Evolutionary conservation across 30 jellyfish, hydroid and myxozoan genomes (phyloP).

Genomic region (Phacellophora camtschatica): DNA sequence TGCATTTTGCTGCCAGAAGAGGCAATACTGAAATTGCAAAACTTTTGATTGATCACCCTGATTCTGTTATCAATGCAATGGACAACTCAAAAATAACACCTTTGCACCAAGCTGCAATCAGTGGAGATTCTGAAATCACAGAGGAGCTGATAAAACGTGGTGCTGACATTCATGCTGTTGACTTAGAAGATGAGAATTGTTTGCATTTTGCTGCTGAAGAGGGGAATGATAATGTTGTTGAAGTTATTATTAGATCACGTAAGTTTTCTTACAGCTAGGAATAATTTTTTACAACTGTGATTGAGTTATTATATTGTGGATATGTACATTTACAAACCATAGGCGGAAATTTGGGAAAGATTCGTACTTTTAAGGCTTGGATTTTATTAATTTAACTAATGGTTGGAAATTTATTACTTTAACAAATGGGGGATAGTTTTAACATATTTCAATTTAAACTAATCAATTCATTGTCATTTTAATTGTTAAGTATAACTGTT

Average conservation of each 20-base stretch:
- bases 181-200: slow-evolving; percentile 76
- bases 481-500: no score
- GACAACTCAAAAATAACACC: slow-evolving; percentile 80
- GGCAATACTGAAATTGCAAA: slow-evolving; percentile 80
- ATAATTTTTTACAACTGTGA: no score
- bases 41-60: slow-evolving; percentile 48
- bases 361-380: no score
- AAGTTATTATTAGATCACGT: slow-evolving; percentile 57
- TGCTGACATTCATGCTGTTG: slow-evolving; percentile 69
- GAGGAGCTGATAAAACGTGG: slow-evolving; percentile 59
- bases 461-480: no score
- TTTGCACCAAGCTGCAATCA: slow-evolving; percentile 78
- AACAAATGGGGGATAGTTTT: no score
- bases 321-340: neutral
- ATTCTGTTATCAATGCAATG: slow-evolving; percentile 35
- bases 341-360: no score
- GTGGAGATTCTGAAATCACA: slow-evolving; percentile 79
- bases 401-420: no score
- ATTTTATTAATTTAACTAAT: no score
- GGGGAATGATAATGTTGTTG: slow-evolving; percentile 55
- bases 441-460: no score
- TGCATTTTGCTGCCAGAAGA: slow-evolving; percentile 82
- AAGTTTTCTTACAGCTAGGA: neutral
- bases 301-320: neutral
- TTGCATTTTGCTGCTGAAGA: slow-evolving; percentile 93